phyloP scores from a whole-genome alignment of 2,113 vertebrate species.

The Fukomys damarensis region DNA sequence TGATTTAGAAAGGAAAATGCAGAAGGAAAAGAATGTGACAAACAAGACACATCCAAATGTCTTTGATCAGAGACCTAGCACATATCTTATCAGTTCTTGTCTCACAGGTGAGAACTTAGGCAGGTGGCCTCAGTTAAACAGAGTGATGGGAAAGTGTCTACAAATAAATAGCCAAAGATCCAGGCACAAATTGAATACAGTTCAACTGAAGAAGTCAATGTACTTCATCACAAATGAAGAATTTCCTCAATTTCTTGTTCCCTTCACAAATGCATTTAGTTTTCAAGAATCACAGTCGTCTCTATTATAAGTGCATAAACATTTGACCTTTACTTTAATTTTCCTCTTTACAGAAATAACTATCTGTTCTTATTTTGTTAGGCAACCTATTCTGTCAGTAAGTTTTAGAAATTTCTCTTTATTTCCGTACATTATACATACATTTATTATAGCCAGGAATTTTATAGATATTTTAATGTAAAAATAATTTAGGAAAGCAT shows the following conservation, averaged over 20 bases:
- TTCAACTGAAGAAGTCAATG: not conserved
- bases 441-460: not conserved
- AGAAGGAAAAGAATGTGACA: not conserved
- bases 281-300: not conserved
- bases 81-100: not conserved
- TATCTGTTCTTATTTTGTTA: not conserved
- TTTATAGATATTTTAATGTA: not conserved
- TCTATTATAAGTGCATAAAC: not conserved
- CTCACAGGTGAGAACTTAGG: not conserved
- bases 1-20: not conserved
- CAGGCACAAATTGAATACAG: not conserved
- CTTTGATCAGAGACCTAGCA: not conserved
- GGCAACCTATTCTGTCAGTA: not conserved
- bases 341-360: not conserved
- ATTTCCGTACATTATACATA: not conserved
- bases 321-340: not conserved
- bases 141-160: no score
- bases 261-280: not conserved
- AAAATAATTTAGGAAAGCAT: not conserved
- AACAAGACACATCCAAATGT: not conserved
- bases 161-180: no score
- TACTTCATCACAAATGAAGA: not conserved
- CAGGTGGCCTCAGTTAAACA: not conserved
- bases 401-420: not conserved
- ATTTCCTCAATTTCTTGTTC: not conserved